Evolutionary conservation across 2,797 vertebrate species (phyloP).

Genomic region (Eulemur mongoz): DNA sequence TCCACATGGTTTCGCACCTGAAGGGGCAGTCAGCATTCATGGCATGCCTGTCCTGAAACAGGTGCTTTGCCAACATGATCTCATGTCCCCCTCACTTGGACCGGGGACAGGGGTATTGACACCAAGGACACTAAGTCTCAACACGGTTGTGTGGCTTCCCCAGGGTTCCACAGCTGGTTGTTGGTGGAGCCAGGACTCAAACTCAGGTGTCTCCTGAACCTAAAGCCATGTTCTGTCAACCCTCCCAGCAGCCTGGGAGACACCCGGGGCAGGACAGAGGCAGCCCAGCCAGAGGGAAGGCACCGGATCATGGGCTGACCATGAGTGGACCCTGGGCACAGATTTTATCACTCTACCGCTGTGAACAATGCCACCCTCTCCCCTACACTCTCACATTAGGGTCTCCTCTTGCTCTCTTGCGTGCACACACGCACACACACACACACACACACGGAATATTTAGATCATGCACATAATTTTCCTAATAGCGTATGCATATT

Average conservation of each 20-base stretch:
- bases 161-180: background rate
- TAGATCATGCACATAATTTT: background rate
- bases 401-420: no score
- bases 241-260: no score
- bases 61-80: background rate
- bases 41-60: fast-evolving
- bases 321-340: background rate
- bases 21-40: no score
- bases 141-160: background rate
- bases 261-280: background rate
- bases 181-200: background rate
- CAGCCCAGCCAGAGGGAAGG: background rate
- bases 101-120: fast-evolving
- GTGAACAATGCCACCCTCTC: fast-evolving
- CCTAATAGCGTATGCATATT: no score
- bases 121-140: background rate
- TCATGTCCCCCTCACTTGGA: fast-evolving
- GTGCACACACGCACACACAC: background rate
- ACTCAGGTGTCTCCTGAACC: background rate
- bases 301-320: fast-evolving
- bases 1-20: no score
- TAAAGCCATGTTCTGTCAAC: fast-evolving
- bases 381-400: background rate
- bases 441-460: background rate
- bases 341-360: background rate